Evolutionary conservation across 1,140 invertebrate genomes (phyloP), one percentile per base, ranked within the genome.

Genomic region (Holotrichia oblita): DNA sequence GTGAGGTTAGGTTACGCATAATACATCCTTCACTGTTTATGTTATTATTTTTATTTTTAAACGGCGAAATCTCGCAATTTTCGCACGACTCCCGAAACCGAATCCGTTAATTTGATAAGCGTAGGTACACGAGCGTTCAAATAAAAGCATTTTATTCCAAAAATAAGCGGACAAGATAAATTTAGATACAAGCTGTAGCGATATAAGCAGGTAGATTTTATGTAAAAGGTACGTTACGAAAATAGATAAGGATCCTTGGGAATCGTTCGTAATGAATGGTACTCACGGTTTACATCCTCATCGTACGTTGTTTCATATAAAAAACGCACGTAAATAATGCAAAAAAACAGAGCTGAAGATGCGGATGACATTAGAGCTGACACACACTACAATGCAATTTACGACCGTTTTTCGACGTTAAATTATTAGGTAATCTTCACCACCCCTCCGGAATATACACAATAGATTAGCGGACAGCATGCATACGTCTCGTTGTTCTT

Each of bases 111-210:
- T 24, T 34, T 24, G 22, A 69, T 69, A 69, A 34, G 22, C 61
- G 61, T 34, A 55, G 48, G 48, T 55, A 69, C 61, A 14, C 61
- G 61, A 34, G 61, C 61, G 61, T 69, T 20, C 6, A 69, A 69
- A 69, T 69, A 69, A 69, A 27, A 20, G 61, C 48, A 22, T 69
- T 24, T 69, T 69, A 69, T 69, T 69, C 61, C 61, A 69, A 69
- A 69, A 69, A 69, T 69, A 69, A 69, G 61, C 61, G 22, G 7
- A n/a, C 20, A 27, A 69, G 61, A 69, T 69, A 69, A 69, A 27
- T 24, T 69, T 69, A 69, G 61, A 24, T 69, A 34, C 61, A 34
- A 69, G 61, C 27, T 34, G n/a, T 69, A 9, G 48, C 14, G 48
- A 55, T 34, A 55, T n/a, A 55, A 20, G 61, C 61, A 69, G 61